Percentiles rank a stretch among this genome's conserved stretches.
Evolutionary conservation across 2,113 vertebrate species (phyloP).

Genomic region (Andinoacara biseriatus): DNA sequence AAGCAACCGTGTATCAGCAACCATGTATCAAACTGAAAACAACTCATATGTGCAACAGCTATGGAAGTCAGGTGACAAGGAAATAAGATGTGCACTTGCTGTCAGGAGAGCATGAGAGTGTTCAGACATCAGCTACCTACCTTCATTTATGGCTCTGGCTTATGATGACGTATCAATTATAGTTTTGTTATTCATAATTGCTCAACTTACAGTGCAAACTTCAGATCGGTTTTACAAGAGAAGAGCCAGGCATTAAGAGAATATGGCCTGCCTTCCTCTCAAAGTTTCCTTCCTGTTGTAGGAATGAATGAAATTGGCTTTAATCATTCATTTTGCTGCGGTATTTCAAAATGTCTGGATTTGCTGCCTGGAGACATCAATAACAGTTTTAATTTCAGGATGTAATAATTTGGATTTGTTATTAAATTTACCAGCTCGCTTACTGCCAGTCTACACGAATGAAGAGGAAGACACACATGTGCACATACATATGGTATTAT

Average conservation of each 20-base stretch:
- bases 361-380: not conserved
- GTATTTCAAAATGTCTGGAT: not conserved
- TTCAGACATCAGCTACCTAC: not conserved
- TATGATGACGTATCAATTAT: not conserved
- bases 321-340: not conserved
- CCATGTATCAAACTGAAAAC: not conserved
- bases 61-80: not conserved
- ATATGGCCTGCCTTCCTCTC: not conserved
- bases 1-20: not conserved
- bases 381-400: not conserved
- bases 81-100: not conserved
- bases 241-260: accelerated
- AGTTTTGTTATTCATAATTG: not conserved
- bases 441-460: not conserved
- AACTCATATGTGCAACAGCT: not conserved
- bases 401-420: not conserved
- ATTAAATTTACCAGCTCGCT: not conserved
- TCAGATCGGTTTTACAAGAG: not conserved
- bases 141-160: not conserved
- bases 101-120: not conserved
- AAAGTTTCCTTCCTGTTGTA: not conserved
- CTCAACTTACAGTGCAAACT: not conserved
- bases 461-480: not conserved
- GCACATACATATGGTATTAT: not conserved
- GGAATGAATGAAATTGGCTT: not conserved